Conservation (phyloP, 2,797 vertebrate genomes). For the Coreius guichenoti region DNA sequence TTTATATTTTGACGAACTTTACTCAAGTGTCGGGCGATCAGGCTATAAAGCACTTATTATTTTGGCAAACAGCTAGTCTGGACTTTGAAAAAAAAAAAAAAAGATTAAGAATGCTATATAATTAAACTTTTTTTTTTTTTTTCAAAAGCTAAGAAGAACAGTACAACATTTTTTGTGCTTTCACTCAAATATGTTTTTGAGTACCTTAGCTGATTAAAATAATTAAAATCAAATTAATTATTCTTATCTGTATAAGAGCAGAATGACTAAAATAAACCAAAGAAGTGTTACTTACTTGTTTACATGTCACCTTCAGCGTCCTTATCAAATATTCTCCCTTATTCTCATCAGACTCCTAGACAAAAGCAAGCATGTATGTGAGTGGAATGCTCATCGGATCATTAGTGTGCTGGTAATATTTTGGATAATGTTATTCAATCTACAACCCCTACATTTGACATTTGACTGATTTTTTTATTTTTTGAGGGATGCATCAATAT, state of each 20-base stretch:
- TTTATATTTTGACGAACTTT: background rate
- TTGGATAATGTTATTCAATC: background rate
- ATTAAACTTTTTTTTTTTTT: too few species aligned
- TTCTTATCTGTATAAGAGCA: background rate
- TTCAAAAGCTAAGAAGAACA: too few species aligned
- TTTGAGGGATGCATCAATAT: background rate
- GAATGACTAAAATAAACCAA: background rate
- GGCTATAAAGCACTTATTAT: background rate
- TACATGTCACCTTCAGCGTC: conserved; percentile 78
- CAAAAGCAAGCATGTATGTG: background rate
- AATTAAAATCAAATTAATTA: background rate
- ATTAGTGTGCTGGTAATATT: background rate
- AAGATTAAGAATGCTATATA: too few species aligned
- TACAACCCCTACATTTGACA: background rate
- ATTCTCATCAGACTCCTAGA: conserved; percentile 85
- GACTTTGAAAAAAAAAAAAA: background rate
- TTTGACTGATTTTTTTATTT: background rate
- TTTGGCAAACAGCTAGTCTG: background rate
- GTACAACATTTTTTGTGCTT: background rate
- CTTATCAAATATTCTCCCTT: conserved; percentile 89
- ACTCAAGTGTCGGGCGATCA: background rate
- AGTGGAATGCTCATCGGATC: background rate
- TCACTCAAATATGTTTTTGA: background rate
- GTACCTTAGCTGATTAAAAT: background rate
- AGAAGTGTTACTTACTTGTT: conserved; percentile 70